Percentiles rank a stretch among this genome's conserved stretches.
phyloP scores from a whole-genome alignment of 2,113 vertebrate genomes.

The Oncorhynchus tshawytscha region DNA sequence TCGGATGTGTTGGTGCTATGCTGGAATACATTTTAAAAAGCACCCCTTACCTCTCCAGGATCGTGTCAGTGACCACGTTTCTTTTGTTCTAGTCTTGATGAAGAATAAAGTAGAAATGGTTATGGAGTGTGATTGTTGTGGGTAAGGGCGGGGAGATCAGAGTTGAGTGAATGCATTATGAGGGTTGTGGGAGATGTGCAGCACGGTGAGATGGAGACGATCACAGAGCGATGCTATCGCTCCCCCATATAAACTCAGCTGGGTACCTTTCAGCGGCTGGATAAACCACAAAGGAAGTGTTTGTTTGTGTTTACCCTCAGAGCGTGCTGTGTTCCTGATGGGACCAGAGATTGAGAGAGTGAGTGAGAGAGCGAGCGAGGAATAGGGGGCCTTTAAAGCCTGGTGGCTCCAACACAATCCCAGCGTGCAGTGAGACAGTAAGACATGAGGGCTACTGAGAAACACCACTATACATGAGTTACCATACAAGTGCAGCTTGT shows the following conservation, averaged over 20 bases:
- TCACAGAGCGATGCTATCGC: slow-evolving; percentile 62
- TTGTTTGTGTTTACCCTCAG: slow-evolving; percentile 68
- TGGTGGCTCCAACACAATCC: no score
- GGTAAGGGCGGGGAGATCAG: slow-evolving; percentile 4
- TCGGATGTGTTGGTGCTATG: no score
- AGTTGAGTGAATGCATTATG: background rate
- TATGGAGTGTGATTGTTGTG: background rate
- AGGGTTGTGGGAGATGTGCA: slow-evolving; percentile 61
- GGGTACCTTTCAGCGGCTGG: background rate
- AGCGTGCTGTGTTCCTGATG: slow-evolving; percentile 65
- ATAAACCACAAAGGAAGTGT: slow-evolving; percentile 36
- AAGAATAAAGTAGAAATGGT: no score
- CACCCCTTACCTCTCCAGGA: no score
- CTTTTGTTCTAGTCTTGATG: no score
- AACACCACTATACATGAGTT: no score
- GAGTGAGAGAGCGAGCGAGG: background rate
- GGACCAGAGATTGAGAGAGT: background rate
- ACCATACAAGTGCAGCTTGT: no score
- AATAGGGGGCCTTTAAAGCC: slow-evolving; percentile 2
- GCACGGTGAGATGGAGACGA: slow-evolving; percentile 61
- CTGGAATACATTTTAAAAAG: no score
- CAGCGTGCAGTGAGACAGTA: no score
- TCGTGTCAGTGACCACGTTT: no score
- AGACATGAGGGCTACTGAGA: no score
- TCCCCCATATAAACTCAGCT: slow-evolving; percentile 64